These are phyloP conservation scores for Sanderia malayensis DNA, from an alignment of 30 jellyfish, hydroid and myxozoan genomes.

Conservation along the genomic window DNA sequence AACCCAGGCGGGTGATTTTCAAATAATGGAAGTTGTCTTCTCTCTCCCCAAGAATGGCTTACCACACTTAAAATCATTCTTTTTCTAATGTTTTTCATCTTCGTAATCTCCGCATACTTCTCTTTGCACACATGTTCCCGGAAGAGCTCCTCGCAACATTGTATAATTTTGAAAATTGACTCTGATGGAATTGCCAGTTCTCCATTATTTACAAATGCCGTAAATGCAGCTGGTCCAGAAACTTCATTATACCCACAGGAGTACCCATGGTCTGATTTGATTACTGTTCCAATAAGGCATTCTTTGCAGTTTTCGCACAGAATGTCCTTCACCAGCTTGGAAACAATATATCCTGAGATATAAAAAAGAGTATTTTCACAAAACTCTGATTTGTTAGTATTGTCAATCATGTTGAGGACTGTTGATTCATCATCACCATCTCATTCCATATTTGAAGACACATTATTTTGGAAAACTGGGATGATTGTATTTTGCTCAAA, in stretches of 20 bases:
- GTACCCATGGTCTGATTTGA: conserved; percentile 23
- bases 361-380: conserved; percentile 18
- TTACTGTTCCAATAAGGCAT: conserved; percentile 27
- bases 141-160: conserved; percentile 31
- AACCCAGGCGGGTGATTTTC: conserved; percentile 45
- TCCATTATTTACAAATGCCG: conserved; percentile 48
- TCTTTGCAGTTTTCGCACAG: conserved; percentile 15
- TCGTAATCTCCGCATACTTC: not conserved
- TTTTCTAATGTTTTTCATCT: conserved; percentile 1
- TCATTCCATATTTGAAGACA: not conserved
- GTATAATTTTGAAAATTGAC: conserved; percentile 15
- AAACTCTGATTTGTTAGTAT: conserved; percentile 18
- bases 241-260: not conserved
- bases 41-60: conserved; percentile 36
- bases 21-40: conserved; percentile 6
- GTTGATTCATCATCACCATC: not conserved
- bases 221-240: conserved; percentile 58
- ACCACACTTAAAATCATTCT: conserved; percentile 28
- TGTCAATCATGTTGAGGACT: not conserved
- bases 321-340: conserved; percentile 30
- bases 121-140: conserved; percentile 25
- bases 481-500: conserved; percentile 32
- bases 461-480: conserved; percentile 1
- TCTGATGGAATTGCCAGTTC: conserved; percentile 43
- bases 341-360: conserved; percentile 30